Conservation (phyloP, 2,113 vertebrate genomes). For the Poecile atricapillus region DNA sequence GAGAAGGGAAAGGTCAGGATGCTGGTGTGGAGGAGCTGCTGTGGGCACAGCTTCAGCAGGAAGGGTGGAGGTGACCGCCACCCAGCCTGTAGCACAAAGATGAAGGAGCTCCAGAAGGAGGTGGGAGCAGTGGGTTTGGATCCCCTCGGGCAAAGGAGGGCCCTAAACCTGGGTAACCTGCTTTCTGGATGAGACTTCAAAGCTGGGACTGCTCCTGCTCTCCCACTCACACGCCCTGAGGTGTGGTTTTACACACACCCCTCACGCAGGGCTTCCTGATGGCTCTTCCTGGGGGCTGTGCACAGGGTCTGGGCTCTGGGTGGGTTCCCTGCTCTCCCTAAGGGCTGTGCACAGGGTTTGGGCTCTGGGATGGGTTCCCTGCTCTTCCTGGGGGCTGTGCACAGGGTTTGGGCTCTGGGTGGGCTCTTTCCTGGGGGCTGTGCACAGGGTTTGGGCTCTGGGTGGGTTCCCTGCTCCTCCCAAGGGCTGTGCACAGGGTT, state of each 20-base stretch:
- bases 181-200: conserved; percentile 60
- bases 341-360: too few relatives aligned
- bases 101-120: background rate
- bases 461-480: too few relatives aligned
- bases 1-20: background rate
- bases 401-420: too few relatives aligned
- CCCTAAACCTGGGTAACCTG: conserved; percentile 57
- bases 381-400: too few relatives aligned
- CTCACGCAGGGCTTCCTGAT: background rate
- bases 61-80: background rate
- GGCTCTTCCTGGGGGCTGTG: background rate
- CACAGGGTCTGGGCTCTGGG: accelerated
- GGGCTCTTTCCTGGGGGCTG: too few relatives aligned
- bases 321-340: too few relatives aligned
- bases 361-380: too few relatives aligned
- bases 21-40: background rate
- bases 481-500: too few relatives aligned
- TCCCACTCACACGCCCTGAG: conserved; percentile 55
- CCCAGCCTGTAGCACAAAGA: background rate
- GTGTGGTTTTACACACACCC: conserved; percentile 58
- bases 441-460: too few relatives aligned
- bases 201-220: conserved; percentile 32
- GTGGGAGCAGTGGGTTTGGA: conserved; percentile 42
- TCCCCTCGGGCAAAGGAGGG: conserved; percentile 46
- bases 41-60: background rate